Evolutionary conservation across 1,140 invertebrate genomes (phyloP).

Genomic region (Trinorchestia longiramus): DNA sequence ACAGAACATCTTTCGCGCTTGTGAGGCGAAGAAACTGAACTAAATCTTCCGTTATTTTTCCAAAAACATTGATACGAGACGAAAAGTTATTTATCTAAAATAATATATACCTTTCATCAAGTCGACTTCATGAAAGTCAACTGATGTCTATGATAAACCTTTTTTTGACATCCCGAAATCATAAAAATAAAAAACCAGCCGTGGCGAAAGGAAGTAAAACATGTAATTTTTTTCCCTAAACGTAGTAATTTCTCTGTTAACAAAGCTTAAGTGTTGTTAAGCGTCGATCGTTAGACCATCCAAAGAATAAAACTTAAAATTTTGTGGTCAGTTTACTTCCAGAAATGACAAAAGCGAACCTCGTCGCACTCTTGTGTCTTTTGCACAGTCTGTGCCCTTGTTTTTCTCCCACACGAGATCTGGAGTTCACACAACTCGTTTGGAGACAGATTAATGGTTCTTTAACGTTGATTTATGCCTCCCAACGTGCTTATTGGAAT

Average conservation of each 20-base stretch:
- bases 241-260: neutral
- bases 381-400: neutral
- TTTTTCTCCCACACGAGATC: neutral
- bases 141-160: neutral
- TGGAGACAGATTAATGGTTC: conserved; percentile 31
- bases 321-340: neutral
- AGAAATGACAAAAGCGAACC: neutral
- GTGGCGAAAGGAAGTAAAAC: neutral
- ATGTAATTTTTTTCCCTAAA: neutral
- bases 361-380: neutral
- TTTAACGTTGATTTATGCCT: conserved; percentile 30
- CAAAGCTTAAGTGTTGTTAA: neutral
- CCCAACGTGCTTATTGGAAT: conserved; percentile 32
- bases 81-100: no score
- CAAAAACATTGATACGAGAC: neutral
- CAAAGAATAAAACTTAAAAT: neutral
- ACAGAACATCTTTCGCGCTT: neutral
- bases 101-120: no score
- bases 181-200: no score
- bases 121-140: no score
- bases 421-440: conserved; percentile 40
- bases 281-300: neutral
- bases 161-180: neutral
- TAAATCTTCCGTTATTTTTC: neutral
- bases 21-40: neutral